Percentiles rank a stretch among this genome's conserved stretches.
Conservation (phyloP, 2,888 invertebrate species). For the Dexiosoma caninum region DNA sequence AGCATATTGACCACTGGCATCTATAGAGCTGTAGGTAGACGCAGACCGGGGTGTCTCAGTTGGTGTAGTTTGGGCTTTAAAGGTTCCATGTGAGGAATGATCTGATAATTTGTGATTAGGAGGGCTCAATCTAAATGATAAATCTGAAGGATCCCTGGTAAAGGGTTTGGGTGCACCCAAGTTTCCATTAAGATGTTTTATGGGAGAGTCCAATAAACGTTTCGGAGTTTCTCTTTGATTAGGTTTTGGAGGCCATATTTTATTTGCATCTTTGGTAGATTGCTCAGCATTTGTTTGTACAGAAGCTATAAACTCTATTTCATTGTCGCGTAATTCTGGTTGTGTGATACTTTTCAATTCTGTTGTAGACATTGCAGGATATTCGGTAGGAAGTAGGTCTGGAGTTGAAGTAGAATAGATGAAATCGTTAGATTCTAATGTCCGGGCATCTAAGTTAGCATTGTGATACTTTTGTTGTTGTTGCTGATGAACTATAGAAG, state of each 20-base stretch:
- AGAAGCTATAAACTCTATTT: conserved; percentile 57
- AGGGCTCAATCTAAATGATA: conserved; percentile 67
- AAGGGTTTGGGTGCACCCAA: conserved; percentile 80
- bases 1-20: conserved; percentile 75
- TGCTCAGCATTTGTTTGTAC: conserved; percentile 62
- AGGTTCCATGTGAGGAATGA: conserved; percentile 55
- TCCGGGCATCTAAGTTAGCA: conserved; percentile 35
- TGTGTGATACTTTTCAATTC: conserved; percentile 36
- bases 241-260: conserved; percentile 31
- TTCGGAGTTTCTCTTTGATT: conserved; percentile 75
- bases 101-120: conserved; percentile 45
- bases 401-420: conserved; percentile 71
- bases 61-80: conserved; percentile 63
- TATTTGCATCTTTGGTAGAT: conserved; percentile 51
- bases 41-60: conserved; percentile 72
- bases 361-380: conserved; percentile 35
- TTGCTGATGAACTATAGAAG: conserved; percentile 11
- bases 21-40: conserved; percentile 74
- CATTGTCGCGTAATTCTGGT: conserved; percentile 28
- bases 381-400: conserved; percentile 72
- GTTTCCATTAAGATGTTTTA: conserved; percentile 78
- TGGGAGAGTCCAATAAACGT: conserved; percentile 80
- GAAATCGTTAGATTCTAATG: conserved; percentile 56
- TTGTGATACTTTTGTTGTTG: conserved; percentile 3
- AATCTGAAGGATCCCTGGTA: conserved; percentile 76